Percentiles rank a stretch among this genome's conserved stretches.
Evolutionary conservation across 2,888 invertebrate species (phyloP).

Genomic region (Mesorhabditis sp.): DNA sequence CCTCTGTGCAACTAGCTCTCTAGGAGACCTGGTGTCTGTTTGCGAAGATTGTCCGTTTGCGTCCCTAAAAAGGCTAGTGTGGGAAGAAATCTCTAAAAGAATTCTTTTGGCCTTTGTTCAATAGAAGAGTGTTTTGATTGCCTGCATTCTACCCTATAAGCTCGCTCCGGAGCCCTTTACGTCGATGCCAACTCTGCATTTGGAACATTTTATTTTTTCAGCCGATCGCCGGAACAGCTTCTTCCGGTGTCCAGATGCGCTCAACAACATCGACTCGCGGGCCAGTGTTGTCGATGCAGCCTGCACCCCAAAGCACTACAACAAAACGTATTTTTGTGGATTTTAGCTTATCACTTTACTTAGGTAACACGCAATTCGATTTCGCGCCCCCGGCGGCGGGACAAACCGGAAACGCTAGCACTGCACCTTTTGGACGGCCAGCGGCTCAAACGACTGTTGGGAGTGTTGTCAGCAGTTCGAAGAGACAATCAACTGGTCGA

Average conservation of each 20-base stretch:
- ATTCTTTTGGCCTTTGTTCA: no score
- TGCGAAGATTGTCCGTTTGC: no score
- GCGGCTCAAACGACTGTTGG: background rate
- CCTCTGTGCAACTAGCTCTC: no score
- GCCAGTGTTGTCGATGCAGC: background rate
- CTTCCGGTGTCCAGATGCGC: slow-evolving; percentile 22
- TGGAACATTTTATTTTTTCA: background rate
- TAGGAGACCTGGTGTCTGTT: no score
- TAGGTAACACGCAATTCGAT: background rate
- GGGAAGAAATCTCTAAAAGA: no score
- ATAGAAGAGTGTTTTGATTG: no score
- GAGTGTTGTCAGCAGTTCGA: background rate
- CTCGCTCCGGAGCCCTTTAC: no score
- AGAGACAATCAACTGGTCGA: slow-evolving; percentile 7
- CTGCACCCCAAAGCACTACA: background rate
- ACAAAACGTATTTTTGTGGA: background rate
- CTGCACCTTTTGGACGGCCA: background rate
- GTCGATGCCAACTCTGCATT: no score
- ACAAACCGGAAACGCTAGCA: background rate
- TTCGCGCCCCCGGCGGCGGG: background rate
- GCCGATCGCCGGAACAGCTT: background rate
- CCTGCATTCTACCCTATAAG: no score
- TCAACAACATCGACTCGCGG: slow-evolving; percentile 21
- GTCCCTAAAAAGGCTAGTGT: no score
- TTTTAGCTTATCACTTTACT: background rate